Percentiles rank a stretch among this genome's conserved stretches.
Conservation (phyloP, 2,888 invertebrate species). For the Mythimna ferrago region DNA sequence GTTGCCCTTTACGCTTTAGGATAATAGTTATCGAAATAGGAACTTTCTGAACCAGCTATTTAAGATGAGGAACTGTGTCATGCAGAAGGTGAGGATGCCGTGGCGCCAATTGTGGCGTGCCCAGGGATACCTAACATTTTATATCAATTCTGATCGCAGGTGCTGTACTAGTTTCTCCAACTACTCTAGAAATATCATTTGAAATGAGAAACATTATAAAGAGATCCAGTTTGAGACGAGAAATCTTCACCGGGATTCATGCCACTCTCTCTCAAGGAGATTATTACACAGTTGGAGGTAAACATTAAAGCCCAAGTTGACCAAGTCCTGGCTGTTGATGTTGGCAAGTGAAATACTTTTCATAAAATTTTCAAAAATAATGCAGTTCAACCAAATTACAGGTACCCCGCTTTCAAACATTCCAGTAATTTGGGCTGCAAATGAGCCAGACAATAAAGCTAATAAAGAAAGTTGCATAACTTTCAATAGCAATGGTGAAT, state of each 20-base stretch:
- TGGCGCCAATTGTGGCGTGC: no score
- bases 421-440: constrained; percentile 43
- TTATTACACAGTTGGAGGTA: constrained; percentile 36
- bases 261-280: constrained; percentile 48
- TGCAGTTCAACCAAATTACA: constrained; percentile 21
- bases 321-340: no score
- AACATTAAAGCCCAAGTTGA: not conserved
- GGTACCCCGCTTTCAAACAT: constrained; percentile 49
- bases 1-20: no score
- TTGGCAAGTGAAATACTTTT: no score
- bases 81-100: no score
- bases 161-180: constrained; percentile 18
- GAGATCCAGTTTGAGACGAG: not conserved
- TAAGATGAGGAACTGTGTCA: no score
- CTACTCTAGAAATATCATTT: not conserved
- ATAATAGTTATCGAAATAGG: no score
- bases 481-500: constrained; percentile 8
- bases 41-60: no score
- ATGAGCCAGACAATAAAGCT: constrained; percentile 49
- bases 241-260: constrained; percentile 53
- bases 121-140: not conserved
- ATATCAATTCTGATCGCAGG: not conserved
- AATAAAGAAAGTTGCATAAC: constrained; percentile 58
- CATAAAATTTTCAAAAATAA: not conserved
- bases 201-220: constrained; percentile 11